Percentiles rank a stretch among this genome's conserved stretches.
Evolutionary conservation across 2,113 vertebrate genomes (phyloP).

Genomic region (Ceyx melanurus): DNA sequence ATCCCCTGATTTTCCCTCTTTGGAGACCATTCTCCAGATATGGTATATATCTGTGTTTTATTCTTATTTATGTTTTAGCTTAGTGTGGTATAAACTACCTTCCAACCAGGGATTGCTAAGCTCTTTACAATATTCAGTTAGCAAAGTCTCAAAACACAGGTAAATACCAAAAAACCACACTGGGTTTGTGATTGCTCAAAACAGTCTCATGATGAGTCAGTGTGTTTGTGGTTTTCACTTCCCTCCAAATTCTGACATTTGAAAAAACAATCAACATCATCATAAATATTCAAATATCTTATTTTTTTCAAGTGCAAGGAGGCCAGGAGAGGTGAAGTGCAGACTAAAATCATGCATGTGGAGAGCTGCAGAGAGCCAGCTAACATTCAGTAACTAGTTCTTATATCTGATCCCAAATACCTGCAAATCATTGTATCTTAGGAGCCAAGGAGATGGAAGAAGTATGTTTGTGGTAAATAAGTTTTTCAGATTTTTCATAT

Average conservation of each 20-base stretch:
- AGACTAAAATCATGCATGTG: rapidly evolving
- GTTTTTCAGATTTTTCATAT: neutral
- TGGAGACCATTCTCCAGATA: conserved; percentile 18
- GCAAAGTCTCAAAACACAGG: conserved; percentile 25
- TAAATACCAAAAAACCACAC: neutral
- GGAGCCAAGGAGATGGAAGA: neutral
- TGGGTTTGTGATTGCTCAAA: neutral
- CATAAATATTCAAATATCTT: neutral
- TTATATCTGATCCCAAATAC: neutral
- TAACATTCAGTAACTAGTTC: neutral
- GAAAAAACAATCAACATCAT: neutral
- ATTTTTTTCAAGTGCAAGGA: neutral
- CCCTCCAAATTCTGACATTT: neutral
- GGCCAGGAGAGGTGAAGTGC: neutral
- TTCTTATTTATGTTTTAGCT: conserved; percentile 46
- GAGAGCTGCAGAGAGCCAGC: neutral
- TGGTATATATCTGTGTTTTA: neutral
- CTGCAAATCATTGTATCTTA: neutral
- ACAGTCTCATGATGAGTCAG: neutral
- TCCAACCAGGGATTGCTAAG: neutral
- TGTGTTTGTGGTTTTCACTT: neutral
- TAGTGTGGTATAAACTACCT: conserved; percentile 1
- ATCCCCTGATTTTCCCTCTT: neutral
- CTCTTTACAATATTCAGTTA: conserved; percentile 12
- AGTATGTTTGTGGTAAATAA: neutral